Evolutionary conservation across 2,888 invertebrate genomes (phyloP), one percentile per base, ranked within the genome.

Genomic region (Morpho helenor): DNA sequence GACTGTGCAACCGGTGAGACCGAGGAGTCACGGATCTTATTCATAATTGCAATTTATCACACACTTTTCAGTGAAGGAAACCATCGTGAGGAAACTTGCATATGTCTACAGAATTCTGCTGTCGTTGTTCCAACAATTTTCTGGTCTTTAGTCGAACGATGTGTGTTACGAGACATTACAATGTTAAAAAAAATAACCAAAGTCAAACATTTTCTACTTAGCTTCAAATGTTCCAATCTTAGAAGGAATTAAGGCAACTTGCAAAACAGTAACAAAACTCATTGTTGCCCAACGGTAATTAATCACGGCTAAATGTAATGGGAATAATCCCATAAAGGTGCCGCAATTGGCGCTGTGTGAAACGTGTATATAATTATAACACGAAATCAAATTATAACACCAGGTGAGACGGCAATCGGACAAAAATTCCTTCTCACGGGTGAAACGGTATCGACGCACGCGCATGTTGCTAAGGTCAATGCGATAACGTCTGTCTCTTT

Each of bases 351-450:
- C 52, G 53, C 41, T 61, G 59, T 61, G 63, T 61, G 60, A 64
- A 67, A 62, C 10, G 44, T 55, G 5, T 46, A 10, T 52, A 44
- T 45, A 46, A 52, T 52, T 52, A 46, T 47, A 42, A 48, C 54
- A 63, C 55, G 44, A 64, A 66, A 69, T 66, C 60, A 61, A 62
- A 66, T 64, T 74, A 78, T 76, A 76, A 74, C 64, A 73, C 73
- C 79, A 77, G 76, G 75, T 76, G 76, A 66, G 66, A 48, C 51
- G 74, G 73, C 71, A 70, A 68, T 72, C 68, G 75, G 75, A 74
- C 71, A 79, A 80, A 82, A 87, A 88, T 87, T 80, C 81, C 85
- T 84, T 84, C 85, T 84, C 84, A 84, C 86, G 82, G 79, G 71
- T 72, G 72, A 83, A 84, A 85, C 84, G 82, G 86, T 84, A 84